These are phyloP conservation scores for Notothenia rossii DNA, from an alignment of 2,113 vertebrate genomes.

Conservation along the genomic window DNA sequence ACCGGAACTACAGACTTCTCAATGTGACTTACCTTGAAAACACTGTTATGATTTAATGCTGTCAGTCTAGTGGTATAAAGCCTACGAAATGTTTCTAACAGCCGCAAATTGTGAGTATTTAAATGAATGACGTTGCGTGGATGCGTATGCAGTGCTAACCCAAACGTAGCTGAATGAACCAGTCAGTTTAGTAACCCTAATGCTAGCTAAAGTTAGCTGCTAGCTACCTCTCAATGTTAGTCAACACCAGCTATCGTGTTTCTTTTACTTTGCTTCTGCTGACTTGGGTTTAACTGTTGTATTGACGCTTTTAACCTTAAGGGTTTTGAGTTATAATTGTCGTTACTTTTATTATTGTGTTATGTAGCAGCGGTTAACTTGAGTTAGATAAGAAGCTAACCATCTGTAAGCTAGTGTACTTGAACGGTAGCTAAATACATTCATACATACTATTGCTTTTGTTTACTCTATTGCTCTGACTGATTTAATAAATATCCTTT, in stretches of 20 bases:
- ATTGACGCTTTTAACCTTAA: not conserved
- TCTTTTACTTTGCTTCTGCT: not conserved
- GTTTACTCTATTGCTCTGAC: not conserved
- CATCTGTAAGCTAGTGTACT: not conserved
- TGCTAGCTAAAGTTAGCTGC: not conserved
- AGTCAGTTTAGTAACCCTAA: not conserved
- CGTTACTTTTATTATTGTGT: not conserved
- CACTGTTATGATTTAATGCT: not conserved
- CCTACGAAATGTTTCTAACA: constrained; percentile 81
- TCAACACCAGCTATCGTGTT: not conserved
- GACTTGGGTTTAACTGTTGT: not conserved
- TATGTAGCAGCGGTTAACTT: not conserved
- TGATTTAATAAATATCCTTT: not conserved
- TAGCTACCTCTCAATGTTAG: not conserved
- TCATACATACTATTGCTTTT: not conserved
- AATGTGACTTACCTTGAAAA: constrained; percentile 74
- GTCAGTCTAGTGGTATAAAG: not conserved
- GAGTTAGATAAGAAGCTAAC: not conserved
- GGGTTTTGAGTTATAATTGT: not conserved
- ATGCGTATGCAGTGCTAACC: not conserved
- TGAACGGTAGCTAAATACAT: not conserved
- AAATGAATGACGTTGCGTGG: accelerated
- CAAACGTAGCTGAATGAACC: not conserved
- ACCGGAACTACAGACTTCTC: constrained; percentile 65
- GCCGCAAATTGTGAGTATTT: constrained; percentile 80